Percentiles rank a stretch among this genome's conserved stretches.
Evolutionary conservation across 2,797 vertebrate genomes (phyloP).

Genomic region (Psittacula derbiana): DNA sequence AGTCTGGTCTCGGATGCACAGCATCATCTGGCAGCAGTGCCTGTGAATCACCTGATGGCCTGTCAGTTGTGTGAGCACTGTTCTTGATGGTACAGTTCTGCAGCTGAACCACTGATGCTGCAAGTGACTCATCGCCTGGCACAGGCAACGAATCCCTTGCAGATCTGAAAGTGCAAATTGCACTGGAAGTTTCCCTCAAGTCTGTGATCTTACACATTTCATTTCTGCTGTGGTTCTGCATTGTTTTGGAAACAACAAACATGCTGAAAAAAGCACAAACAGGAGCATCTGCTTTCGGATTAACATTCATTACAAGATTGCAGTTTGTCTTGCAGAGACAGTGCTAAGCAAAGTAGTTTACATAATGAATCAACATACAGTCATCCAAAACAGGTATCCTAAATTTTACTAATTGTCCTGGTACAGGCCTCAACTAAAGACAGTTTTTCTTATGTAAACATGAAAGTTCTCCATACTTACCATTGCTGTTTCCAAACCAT

Average conservation of each 20-base stretch:
- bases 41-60: accelerated
- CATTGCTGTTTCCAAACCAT: not conserved
- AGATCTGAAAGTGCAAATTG: not conserved
- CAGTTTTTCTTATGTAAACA: not conserved
- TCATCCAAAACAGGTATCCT: not conserved
- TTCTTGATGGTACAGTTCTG: accelerated
- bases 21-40: not conserved
- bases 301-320: not conserved
- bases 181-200: not conserved
- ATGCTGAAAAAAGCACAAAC: not conserved
- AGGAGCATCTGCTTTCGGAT: not conserved
- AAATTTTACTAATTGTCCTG: not conserved
- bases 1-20: not conserved
- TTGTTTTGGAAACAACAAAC: not conserved
- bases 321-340: not conserved
- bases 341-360: not conserved
- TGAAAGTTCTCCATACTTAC: not conserved
- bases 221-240: not conserved
- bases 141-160: not conserved
- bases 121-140: not conserved
- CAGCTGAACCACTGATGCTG: accelerated
- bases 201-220: not conserved
- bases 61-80: not conserved
- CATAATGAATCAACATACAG: not conserved
- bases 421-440: not conserved